Evolutionary conservation across 2,113 vertebrate species (phyloP), one percentile per base, ranked within the genome.

Genomic region (Trinectes maculatus): DNA sequence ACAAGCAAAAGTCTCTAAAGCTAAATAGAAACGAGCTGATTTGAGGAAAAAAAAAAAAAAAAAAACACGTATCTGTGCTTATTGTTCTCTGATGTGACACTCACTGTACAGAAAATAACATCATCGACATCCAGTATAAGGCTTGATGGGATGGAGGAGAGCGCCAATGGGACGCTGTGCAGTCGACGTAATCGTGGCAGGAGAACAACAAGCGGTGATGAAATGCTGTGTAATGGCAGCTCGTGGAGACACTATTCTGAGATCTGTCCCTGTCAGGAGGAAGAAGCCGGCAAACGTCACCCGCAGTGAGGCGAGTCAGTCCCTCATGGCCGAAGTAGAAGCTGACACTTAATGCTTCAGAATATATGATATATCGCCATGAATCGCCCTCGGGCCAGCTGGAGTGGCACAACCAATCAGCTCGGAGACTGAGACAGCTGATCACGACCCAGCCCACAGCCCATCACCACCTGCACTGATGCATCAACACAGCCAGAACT

Each of bases 161-260:
- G n/a, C n/a, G n/a, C n/a, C 47, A 51, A 62, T 36, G 52, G 65
- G 51, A 79, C 77, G 40, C 65, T 44, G 56, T 68, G 82, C 70
- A 33, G 43, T 72, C 63, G 12, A 53, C 70, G 60, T 54, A 66
- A 76, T 84, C 39, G 73, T 76, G 43, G 19, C 2, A 11, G 67
- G 57, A n/a, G n/a, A 75, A 81, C 71, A 25, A 85, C 55, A 88
- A 87, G 78, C 78, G 24, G 62, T n/a, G 70, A 70, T 58, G 75
- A 52, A 15, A 31, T 18, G 43, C 21, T 22, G 56, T 10, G 43
- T 6, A 37, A 74, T 74, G 71, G 49, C 51, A 42, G 71, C 71
- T 57, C 48, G 18, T 37, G 51, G 25, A 51, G 39, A 47, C 13
- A 57, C 58, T 24, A 44, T 36, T 71, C 44, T 29, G 47, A 66